Evolutionary conservation across 2,797 vertebrate species (phyloP), one percentile per base, ranked within the genome.

Genomic region (Paratrypauchen microcephalus): DNA sequence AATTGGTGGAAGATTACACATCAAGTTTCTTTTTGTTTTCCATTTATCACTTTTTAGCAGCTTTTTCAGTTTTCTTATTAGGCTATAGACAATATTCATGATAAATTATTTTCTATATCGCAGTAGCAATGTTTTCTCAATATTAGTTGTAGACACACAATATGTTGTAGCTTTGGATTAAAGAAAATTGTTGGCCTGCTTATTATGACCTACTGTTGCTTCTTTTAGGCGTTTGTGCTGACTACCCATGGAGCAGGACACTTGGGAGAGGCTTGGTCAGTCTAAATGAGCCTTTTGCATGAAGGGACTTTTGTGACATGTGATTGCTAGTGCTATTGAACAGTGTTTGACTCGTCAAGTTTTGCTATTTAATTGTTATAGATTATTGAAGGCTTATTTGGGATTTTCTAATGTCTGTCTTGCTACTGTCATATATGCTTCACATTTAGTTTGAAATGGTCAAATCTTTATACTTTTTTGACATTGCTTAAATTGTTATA

Each of bases 201-300:
- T 16, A 45, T 45, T 45, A 45, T 60, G 58, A 32, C 58, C 30
- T 9, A n/a, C 18, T 30, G 45, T 65, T 64, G 41, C 39, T 64
- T 26, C 60, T 79, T 72, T 62, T 82, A 86, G 87, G 83, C 87
- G 69, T 86, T 67, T 56, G 13, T 71, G 66, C 68, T 78, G 69
- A 79, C 73, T 76, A 79, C 78, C 74, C 73, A 91, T 90, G 86
- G 88, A 90, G 71, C 72, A 54, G 69, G 76, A 88, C 65, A 63
- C 59, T 48, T 80, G 85, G 81, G 77, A 87, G 77, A 84, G 81
- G 81, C 83, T 86, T 70, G 88, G 89, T 90, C 82, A 86, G 86
- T 88, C 59, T 4, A 19, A 39, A 13, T 39, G 26, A 21, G 12
- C 45, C 28, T 52, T 54, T 13, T 66, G 64, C 64, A 66, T 55